Base-by-base conservation (phyloP, 2,888 invertebrate genomes). In the Sialis fuliginosa region DNA sequence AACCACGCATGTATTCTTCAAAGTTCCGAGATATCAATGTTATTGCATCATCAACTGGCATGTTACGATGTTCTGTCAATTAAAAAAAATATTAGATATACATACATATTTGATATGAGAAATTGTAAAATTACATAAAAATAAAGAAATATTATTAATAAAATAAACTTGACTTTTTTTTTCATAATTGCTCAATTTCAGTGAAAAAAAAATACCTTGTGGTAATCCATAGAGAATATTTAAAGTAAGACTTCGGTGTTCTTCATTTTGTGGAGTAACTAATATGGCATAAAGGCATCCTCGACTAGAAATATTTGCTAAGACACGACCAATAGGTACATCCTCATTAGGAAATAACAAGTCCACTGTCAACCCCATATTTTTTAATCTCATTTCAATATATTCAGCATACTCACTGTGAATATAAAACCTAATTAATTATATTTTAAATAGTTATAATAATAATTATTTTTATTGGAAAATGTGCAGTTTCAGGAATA, bases 31-130 rank as follows among this genome's bases (percentile, higher is more conserved):
- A 74, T 33, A 95, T 70, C 51, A 93, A 69, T 52, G 75, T 74
- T 49, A 93, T 68, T 0, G 93, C 90, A 64, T 93, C 92, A 48
- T 95, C 92, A 37, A 92, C 61, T 0, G 92, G 92, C 90, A 95
- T 95, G 67, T 95, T 93, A 55, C 95, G 79, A 65, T 95, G 95
- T 61, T 93, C 95, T 81, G 71, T 53, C 61, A 57, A 52, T 53
- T 46, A 48, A 49, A 49, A 9, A 9, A 35, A 35, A 9, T 9
- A 35, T 3, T 35, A 10, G 9, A n/a, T 9, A 4, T n/a, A 35
- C 4, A 4, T n/a, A 12, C 30, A 9, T 4, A 40, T 10, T 40
- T n/a, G 7, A 13, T 10, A 7, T n/a, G 13, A 8, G 12, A 40
- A 12, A 34, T 32, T 1, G 31, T 9, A 44, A 34, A 9, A 34